Evolutionary conservation across 2,888 invertebrate genomes (phyloP), one percentile per base, ranked within the genome.

Genomic region (Bibio marci): DNA sequence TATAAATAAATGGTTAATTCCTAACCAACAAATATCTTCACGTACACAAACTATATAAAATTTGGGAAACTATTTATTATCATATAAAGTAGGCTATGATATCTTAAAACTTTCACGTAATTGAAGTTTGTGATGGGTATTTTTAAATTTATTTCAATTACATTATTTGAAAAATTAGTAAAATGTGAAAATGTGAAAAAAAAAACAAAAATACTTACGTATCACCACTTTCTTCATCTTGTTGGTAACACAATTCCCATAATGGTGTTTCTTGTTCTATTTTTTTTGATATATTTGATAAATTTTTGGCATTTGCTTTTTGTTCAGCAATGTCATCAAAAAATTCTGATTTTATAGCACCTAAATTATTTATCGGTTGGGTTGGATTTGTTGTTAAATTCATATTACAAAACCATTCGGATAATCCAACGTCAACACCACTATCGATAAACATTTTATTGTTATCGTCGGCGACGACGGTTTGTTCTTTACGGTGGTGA

Each of bases 221-320:
- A 59, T 88, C 86, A 48, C 87, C 88, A 50, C 22, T 22, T 22
- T 85, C 83, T 46, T 79, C 75, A 56, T 87, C 80, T 51, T 81
- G 85, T 47, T 73, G 68, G 56, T 76, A 85, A 48, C 76, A 76
- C 48, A 73, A 60, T 50, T 73, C 68, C 70, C 79, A 73, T 37
- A 71, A 64, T 36, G 41, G 26, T 35, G 44, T 19, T 34, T 18
- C 18, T 40, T 27, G n/a, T 46, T 34, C 44, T 49, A 44, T 35
- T n/a, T n/a, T n/a, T n/a, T n/a, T n/a, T n/a, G n/a, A n/a, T n/a
- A n/a, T n/a, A n/a, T n/a, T n/a, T n/a, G n/a, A n/a, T n/a, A n/a
- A n/a, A n/a, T n/a, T n/a, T 46, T 44, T 26, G 41, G 43, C 40
- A 38, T 45, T 44, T 39, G 48, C 47, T 45, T 49, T 19, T 41